A percentile compares a stretch with the other conserved stretches of the same genome.
Evolutionary conservation across 1,140 invertebrate genomes (phyloP).

Genomic region (Kradibia gibbosae): DNA sequence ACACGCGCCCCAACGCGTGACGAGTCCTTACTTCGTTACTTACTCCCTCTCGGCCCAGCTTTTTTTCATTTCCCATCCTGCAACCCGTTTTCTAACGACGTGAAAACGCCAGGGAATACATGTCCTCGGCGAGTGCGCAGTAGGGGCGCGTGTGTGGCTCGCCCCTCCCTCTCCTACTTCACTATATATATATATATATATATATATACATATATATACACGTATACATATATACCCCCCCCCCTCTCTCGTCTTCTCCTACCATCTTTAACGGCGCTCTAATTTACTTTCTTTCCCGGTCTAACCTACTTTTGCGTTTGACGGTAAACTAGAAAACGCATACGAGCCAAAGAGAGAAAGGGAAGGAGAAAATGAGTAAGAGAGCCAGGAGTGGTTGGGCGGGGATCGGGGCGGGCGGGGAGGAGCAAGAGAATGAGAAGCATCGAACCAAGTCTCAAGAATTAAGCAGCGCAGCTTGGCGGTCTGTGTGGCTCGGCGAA

Average conservation of each 20-base stretch:
- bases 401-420: not conserved
- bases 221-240: no score
- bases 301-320: conserved; percentile 42
- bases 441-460: not conserved
- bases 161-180: no score
- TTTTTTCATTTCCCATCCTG: not conserved
- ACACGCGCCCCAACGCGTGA: not conserved
- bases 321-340: conserved; percentile 14
- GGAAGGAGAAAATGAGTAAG: not conserved
- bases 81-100: conserved; percentile 10
- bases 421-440: not conserved
- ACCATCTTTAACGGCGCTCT: conserved; percentile 32
- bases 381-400: no score
- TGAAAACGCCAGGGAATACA: conserved; percentile 16
- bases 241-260: no score
- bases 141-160: not conserved
- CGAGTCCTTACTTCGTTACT: not conserved
- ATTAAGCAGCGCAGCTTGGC: conserved; percentile 23
- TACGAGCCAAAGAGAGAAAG: not conserved
- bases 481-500: not conserved
- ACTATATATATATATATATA: no score
- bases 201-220: no score
- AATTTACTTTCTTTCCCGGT: conserved; percentile 44
- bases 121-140: conserved; percentile 12
- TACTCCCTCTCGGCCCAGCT: not conserved